Evolutionary conservation across 1,140 invertebrate genomes (phyloP), one percentile per base, ranked within the genome.

Genomic region (Oncopeltus fasciatus): DNA sequence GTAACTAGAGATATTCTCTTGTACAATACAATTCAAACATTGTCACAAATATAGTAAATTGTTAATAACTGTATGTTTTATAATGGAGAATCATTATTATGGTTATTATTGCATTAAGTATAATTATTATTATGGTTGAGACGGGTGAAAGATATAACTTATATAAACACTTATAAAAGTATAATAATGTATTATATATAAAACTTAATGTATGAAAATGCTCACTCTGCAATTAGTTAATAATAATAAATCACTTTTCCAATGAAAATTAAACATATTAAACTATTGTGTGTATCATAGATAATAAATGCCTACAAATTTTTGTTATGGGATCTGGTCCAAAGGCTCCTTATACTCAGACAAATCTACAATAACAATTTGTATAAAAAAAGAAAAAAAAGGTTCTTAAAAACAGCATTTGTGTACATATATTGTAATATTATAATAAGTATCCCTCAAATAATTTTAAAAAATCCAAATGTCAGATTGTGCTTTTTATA

Each of bases 221-320:
- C 61, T 63, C 61, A 63, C 61, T 58, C 61, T 63, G 61, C 61
- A 63, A 63, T 63, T 63, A 63, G 61, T 58, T 63, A 63, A 63
- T 63, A 63, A 62, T 62, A 57, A 63, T 63, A 63, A 63, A 63
- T 63, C 61, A 63, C 61, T 63, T 63, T 63, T 63, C 53, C 61
- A 63, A 49, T 44, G 53, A 63, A 63, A 46, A 28, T 63, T 57
- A 63, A 57, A 63, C 44, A 59, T 63, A 58, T 63, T 58, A 56
- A 63, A 59, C 21, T 63, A 63, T 63, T 63, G 57, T 63, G 49
- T 63, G 61, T 63, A 63, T 43, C 61, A 62, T 62, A 62, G 61
- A 53, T 62, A 47, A 63, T 63, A 56, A 63, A 63, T 38, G 57
- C 33, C 58, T 47, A 57, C 44, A 46, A 46, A n/a, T 60, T 60